Base-by-base conservation (phyloP, 1,140 invertebrate genomes). In the Battus philenor region DNA sequence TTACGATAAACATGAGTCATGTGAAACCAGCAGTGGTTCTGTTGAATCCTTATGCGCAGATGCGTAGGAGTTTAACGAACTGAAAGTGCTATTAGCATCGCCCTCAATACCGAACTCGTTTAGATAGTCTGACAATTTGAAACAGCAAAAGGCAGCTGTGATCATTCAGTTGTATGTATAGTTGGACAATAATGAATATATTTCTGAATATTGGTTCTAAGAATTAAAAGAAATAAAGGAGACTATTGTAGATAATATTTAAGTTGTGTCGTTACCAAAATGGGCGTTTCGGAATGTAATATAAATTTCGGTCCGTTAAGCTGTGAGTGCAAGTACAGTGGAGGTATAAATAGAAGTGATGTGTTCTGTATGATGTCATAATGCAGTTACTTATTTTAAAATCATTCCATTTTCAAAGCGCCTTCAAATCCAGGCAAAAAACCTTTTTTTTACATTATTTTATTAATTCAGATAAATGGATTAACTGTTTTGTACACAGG, bases 61-160 rank as follows among this genome's bases (percentile, higher is more conserved):
- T 22, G 50, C 38, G 54, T 57, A 57, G 50, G 50, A 38, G 45
- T 46, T 44, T 22, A 44, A 41, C 45, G 26, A 54, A 45, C 34
- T 22, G 29, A 57, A 59, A 54, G 33, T 44, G 39, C 47, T 47
- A 64, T 68, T 59, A 39, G 39, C 32, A 41, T 39, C 50, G 55
- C 32, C 50, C 39, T 44, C 50, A 49, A 62, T 68, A 44, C 33
- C 24, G 30, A 60, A 64, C 46, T 50, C 34, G 61, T 59, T 59
- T 57, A 47, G 44, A 50, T 55, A 46, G 36, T 27, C 38, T 41
- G 38, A 41, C 38, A 41, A 26, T 41, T 41, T 16, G 2, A 41
- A 29, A 26, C 38, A 29, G 12, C 38, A 29, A 10, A 41, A 41
- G 29, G 26, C 38, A 41, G 38, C 24, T 41, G 24, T 29, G 38